Conservation (phyloP, 1,140 invertebrate species). For the Drosophila littoralis region DNA sequence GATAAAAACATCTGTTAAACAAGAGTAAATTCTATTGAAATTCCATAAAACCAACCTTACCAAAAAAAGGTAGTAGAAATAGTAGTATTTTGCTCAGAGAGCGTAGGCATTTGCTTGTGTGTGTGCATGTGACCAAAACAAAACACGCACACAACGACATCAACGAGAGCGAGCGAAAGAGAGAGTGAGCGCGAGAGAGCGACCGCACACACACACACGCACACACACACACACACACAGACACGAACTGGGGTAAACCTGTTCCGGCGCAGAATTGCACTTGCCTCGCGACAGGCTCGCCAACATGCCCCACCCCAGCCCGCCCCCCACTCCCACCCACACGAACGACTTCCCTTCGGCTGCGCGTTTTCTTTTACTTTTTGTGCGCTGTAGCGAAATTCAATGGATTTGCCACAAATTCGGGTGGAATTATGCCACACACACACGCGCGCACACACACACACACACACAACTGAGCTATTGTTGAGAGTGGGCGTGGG, state of each 20-base stretch:
- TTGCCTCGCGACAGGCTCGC: slow-evolving; percentile 56
- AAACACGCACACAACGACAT: slow-evolving; percentile 66
- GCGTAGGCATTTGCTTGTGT: slow-evolving; percentile 10
- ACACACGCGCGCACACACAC: slow-evolving; percentile 35
- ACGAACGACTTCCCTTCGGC: slow-evolving; percentile 46
- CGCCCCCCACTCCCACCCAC: neutral
- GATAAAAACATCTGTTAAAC: too few relatives aligned
- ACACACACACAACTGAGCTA: slow-evolving; percentile 28
- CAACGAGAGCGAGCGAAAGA: slow-evolving; percentile 27
- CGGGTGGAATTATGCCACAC: slow-evolving; percentile 79
- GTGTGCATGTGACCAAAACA: slow-evolving; percentile 77
- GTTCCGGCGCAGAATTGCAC: slow-evolving; percentile 79
- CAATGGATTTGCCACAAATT: slow-evolving; percentile 81
- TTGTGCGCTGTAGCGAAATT: slow-evolving; percentile 78
- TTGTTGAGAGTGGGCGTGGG: slow-evolving; percentile 74
- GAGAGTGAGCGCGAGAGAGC: slow-evolving; percentile 24
- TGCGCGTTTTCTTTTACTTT: slow-evolving; percentile 81
- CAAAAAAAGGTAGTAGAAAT: slow-evolving; percentile 57
- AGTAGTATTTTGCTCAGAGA: slow-evolving; percentile 43
- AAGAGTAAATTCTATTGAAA: neutral
- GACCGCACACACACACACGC: slow-evolving; percentile 34
- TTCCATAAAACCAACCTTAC: slow-evolving; percentile 13
- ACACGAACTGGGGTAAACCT: slow-evolving; percentile 56
- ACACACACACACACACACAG: slow-evolving; percentile 13
- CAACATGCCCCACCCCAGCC: slow-evolving; percentile 7